phyloP scores from a whole-genome alignment of 1,140 invertebrate species.

The Diuraphis noxia region DNA sequence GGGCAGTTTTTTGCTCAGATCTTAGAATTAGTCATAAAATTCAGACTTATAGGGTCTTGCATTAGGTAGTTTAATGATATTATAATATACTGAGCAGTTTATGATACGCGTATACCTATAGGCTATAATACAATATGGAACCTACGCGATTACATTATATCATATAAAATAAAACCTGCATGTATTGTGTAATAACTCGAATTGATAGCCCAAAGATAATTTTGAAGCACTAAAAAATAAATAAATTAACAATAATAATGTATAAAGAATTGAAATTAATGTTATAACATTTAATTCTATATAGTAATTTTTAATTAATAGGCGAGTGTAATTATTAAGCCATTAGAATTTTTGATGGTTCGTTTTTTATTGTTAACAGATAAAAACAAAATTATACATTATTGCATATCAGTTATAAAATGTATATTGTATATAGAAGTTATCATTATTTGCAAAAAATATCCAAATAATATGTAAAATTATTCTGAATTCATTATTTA shows the following conservation, averaged over 20 bases:
- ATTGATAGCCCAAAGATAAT: neutral
- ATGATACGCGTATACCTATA: neutral
- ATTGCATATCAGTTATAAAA: neutral
- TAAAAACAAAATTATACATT: neutral
- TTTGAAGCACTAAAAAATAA: no score
- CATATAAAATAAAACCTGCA: neutral
- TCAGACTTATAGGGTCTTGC: neutral
- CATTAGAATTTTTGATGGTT: neutral
- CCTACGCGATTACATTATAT: neutral
- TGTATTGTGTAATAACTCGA: neutral
- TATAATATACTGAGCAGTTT: neutral
- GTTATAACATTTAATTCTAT: neutral
- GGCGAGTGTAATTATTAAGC: neutral
- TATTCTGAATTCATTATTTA: neutral
- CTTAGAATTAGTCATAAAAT: constrained; percentile 33
- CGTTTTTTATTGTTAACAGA: neutral
- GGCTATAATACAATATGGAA: neutral
- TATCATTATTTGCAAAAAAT: neutral
- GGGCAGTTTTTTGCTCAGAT: constrained; percentile 32
- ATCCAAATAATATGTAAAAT: neutral
- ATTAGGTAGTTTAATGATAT: neutral
- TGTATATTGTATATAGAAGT: no score
- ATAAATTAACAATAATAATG: no score
- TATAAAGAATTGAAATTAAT: neutral
- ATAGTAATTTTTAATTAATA: neutral